phyloP scores from a whole-genome alignment of 2,888 invertebrate genomes.

The Phytoseiulus persimilis region DNA sequence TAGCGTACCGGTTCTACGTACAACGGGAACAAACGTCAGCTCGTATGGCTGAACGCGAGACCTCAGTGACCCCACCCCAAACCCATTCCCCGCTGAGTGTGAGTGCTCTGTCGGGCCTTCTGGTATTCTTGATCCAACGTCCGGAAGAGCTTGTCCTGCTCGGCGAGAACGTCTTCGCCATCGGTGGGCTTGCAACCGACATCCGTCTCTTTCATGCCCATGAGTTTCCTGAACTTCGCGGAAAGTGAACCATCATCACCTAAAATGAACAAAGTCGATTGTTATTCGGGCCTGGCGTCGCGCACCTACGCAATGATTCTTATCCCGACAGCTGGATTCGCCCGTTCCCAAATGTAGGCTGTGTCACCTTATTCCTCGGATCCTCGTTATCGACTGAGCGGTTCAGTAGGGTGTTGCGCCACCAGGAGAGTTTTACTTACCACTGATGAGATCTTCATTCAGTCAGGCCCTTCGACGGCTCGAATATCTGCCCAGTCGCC shows the following conservation, averaged over 20 bases:
- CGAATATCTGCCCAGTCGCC: conserved; percentile 39
- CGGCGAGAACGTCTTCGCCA: conserved; percentile 49
- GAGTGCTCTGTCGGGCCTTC: conserved; percentile 86
- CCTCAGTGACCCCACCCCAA: conserved; percentile 51
- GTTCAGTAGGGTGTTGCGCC: background rate
- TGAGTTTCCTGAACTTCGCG: conserved; percentile 86
- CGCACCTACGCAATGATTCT: background rate
- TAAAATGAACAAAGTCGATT: conserved; percentile 60
- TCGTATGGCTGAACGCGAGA: background rate
- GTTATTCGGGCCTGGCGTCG: background rate
- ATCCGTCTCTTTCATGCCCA: conserved; percentile 70
- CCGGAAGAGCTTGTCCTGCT: conserved; percentile 67
- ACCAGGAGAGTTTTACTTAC: background rate
- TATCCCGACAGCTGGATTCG: background rate
- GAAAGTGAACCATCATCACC: conserved; percentile 85
- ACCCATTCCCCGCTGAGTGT: conserved; percentile 71
- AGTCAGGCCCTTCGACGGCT: conserved; percentile 5
- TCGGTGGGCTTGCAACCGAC: conserved; percentile 38
- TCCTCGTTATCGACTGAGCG: background rate
- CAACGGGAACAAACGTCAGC: background rate
- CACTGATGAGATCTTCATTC: background rate
- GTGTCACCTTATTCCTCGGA: background rate
- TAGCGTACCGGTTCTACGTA: background rate
- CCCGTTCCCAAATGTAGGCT: background rate
- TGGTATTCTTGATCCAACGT: conserved; percentile 94